Evolutionary conservation across 1,140 invertebrate species (phyloP).

Genomic region (Dendroctonus valens): DNA sequence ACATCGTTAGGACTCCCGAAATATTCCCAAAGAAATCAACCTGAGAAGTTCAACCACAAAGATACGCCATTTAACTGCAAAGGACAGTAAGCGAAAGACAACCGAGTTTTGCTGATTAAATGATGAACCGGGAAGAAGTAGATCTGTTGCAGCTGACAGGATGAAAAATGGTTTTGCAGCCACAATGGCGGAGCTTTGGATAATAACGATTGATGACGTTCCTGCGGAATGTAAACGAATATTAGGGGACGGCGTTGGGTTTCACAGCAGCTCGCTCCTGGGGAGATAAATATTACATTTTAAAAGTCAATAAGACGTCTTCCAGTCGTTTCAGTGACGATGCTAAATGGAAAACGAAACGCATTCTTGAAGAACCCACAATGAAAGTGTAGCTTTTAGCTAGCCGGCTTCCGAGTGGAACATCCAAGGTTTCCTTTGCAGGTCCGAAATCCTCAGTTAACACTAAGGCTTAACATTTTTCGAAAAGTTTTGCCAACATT

Average conservation of each 20-base stretch:
- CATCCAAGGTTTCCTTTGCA: too few relatives aligned
- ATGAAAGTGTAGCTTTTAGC: too few relatives aligned
- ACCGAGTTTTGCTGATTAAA: slow-evolving; percentile 16
- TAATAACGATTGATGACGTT: slow-evolving; percentile 24
- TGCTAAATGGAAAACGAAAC: too few relatives aligned
- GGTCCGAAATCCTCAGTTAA: too few relatives aligned
- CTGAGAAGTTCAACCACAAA: too few relatives aligned
- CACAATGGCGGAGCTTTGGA: slow-evolving; percentile 19
- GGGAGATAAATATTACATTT: slow-evolving; percentile 7
- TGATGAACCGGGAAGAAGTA: slow-evolving; percentile 17
- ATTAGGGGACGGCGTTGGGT: slow-evolving; percentile 10
- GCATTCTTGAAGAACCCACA: too few relatives aligned
- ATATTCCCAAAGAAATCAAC: too few relatives aligned
- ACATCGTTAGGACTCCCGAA: too few relatives aligned
- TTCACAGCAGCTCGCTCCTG: background rate
- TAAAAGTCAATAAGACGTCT: slow-evolving; percentile 6
- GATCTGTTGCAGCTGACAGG: slow-evolving; percentile 14
- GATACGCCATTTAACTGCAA: background rate
- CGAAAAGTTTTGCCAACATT: too few relatives aligned
- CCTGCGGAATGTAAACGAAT: slow-evolving; percentile 18
- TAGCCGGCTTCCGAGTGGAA: too few relatives aligned
- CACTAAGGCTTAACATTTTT: too few relatives aligned
- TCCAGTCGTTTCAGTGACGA: background rate
- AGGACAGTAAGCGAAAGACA: slow-evolving; percentile 5
- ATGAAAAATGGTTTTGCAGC: slow-evolving; percentile 21